phyloP scores from a whole-genome alignment of 2,113 vertebrate species.

The Prietella phreatophila region DNA sequence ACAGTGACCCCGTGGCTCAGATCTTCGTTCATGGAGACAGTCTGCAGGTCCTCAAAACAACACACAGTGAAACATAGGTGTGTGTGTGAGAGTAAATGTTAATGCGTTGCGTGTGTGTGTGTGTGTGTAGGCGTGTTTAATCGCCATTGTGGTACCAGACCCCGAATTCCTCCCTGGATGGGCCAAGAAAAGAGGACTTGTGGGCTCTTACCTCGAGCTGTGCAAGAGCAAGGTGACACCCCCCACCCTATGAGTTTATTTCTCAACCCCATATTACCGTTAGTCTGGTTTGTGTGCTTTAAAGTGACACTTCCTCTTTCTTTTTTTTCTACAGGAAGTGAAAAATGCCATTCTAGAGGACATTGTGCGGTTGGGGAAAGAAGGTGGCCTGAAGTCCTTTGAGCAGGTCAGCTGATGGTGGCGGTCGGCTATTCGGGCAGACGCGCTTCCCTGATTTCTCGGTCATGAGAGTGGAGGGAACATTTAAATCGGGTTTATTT shows the following conservation, averaged over 20 bases:
- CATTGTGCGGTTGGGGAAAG: conserved; percentile 83
- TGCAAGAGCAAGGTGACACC: conserved; percentile 81
- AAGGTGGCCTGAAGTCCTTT: conserved; percentile 90
- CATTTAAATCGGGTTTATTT: neutral
- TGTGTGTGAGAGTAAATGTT: neutral
- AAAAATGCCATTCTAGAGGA: conserved; percentile 86
- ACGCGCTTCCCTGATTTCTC: neutral
- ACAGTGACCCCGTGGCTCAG: conserved; percentile 86
- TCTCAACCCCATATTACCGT: too few species aligned
- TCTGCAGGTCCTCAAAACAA: conserved; percentile 78
- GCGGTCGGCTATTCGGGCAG: neutral
- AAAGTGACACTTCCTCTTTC: neutral
- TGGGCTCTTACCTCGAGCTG: conserved; percentile 82
- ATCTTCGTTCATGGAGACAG: conserved; percentile 94
- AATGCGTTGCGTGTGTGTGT: neutral
- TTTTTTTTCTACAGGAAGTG: conserved; percentile 74
- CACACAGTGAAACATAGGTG: neutral
- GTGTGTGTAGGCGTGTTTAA: conserved; percentile 81
- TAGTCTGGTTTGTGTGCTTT: neutral
- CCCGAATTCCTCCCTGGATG: conserved; percentile 79
- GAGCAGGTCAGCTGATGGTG: conserved; percentile 81
- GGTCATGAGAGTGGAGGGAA: neutral
- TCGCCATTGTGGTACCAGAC: conserved; percentile 89
- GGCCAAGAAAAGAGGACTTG: conserved; percentile 82
- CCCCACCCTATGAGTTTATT: too few species aligned